A percentile compares a stretch with the other conserved stretches of the same genome.
phyloP scores from a whole-genome alignment of 1,140 invertebrate species.

The Steinernema feltiae region DNA sequence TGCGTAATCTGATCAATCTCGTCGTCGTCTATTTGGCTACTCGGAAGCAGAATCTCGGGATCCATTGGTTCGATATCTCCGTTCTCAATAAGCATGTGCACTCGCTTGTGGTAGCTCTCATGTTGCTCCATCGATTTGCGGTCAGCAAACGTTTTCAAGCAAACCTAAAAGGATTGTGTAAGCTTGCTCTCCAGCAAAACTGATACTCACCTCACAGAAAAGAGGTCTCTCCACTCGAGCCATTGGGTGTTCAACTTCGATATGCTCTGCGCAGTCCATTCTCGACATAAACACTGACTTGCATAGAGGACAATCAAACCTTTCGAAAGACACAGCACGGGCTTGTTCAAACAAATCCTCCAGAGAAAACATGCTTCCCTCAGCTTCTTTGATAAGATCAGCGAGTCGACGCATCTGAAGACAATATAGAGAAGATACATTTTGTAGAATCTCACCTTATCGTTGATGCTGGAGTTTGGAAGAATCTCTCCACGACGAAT shows the following conservation, averaged over 20 bases:
- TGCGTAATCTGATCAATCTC: background rate
- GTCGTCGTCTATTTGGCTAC: background rate
- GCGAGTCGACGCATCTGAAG: slow-evolving; percentile 44
- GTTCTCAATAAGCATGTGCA: slow-evolving; percentile 37
- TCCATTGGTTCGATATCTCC: slow-evolving; percentile 33
- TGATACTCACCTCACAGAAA: slow-evolving; percentile 50
- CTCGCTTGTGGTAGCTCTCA: slow-evolving; percentile 53
- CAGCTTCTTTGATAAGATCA: slow-evolving; percentile 36
- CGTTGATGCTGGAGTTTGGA: slow-evolving; percentile 37
- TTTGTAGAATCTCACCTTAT: slow-evolving; percentile 43
- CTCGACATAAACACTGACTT: slow-evolving; percentile 49
- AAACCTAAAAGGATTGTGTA: slow-evolving; percentile 45
- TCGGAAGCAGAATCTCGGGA: background rate
- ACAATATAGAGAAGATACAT: slow-evolving; percentile 22
- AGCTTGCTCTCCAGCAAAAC: too few relatives aligned
- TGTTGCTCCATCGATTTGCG: slow-evolving; percentile 51
- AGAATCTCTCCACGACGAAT: slow-evolving; percentile 51
- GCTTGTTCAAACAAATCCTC: slow-evolving; percentile 48
- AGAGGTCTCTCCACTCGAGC: slow-evolving; percentile 44
- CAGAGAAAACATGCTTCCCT: slow-evolving; percentile 34
- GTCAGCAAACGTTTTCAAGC: slow-evolving; percentile 48
- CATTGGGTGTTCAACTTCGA: slow-evolving; percentile 46
- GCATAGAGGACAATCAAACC: slow-evolving; percentile 54
- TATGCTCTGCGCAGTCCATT: slow-evolving; percentile 49
- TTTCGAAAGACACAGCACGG: slow-evolving; percentile 50